Percentiles rank a stretch among this genome's conserved stretches.
These are phyloP conservation scores for Chitala chitala DNA, from an alignment of 2,113 vertebrate species.

Conservation along the genomic window DNA sequence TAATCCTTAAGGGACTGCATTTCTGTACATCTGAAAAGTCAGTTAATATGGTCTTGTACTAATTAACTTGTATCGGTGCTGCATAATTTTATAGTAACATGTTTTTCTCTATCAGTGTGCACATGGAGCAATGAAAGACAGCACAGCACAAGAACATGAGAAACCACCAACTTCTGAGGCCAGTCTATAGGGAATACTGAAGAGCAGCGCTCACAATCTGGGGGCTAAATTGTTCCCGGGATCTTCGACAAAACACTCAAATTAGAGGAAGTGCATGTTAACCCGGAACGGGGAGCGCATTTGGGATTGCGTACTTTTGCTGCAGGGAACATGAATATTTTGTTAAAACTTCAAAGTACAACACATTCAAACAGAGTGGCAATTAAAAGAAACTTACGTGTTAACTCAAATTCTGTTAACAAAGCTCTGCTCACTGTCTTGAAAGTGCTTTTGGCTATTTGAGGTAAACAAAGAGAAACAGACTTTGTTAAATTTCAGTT, in stretches of 20 bases:
- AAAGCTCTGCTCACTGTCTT: constrained; percentile 87
- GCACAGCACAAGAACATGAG: neutral
- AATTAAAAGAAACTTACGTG: constrained; percentile 72
- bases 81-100: constrained; percentile 5
- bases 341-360: constrained; percentile 35
- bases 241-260: constrained; percentile 34
- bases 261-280: constrained; percentile 35
- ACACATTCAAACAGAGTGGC: constrained; percentile 31
- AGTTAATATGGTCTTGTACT: constrained; percentile 7
- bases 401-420: constrained; percentile 85
- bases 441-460: constrained; percentile 87
- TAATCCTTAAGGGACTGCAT: neutral
- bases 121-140: constrained; percentile 2
- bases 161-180: constrained; percentile 11
- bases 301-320: constrained; percentile 32
- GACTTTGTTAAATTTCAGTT: constrained; percentile 48
- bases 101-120: neutral
- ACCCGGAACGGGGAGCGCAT: constrained; percentile 28
- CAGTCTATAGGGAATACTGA: constrained; percentile 11
- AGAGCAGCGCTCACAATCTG: constrained; percentile 25
- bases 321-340: constrained; percentile 34
- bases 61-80: neutral
- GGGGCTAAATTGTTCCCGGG: constrained; percentile 30
- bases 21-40: neutral
- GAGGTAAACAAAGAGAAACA: constrained; percentile 59